These are phyloP conservation scores for Bos taurus DNA, from an alignment of 2,113 vertebrate species.

Conservation along the genomic window DNA sequence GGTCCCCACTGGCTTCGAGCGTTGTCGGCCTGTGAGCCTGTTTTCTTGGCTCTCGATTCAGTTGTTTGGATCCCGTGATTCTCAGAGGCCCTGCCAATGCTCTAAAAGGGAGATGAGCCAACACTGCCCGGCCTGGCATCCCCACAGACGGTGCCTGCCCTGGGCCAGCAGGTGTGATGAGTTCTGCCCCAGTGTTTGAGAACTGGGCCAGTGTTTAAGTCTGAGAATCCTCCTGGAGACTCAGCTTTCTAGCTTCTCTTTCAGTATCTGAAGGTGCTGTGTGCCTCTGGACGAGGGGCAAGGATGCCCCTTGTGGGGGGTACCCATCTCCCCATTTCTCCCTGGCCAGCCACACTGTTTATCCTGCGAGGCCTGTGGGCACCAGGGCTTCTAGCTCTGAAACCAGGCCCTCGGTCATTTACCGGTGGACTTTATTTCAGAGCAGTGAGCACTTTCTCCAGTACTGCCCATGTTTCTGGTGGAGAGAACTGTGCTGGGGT, in stretches of 20 bases:
- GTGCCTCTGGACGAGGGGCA: background rate
- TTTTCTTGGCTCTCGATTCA: background rate
- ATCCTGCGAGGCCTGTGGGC: background rate
- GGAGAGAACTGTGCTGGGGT: background rate
- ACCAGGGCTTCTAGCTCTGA: background rate
- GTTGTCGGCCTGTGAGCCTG: background rate
- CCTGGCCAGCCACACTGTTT: background rate
- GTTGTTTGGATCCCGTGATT: background rate
- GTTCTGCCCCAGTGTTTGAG: background rate
- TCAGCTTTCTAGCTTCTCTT: background rate
- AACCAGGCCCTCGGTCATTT: background rate
- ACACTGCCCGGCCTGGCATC: accelerated
- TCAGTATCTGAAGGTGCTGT: background rate
- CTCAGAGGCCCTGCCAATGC: background rate
- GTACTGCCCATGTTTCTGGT: accelerated
- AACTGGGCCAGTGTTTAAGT: background rate
- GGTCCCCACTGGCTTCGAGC: accelerated
- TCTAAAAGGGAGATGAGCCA: background rate
- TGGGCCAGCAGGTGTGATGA: background rate
- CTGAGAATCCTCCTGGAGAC: background rate
- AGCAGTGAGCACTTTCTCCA: background rate
- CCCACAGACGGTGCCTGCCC: background rate
- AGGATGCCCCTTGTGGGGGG: accelerated
- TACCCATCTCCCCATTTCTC: accelerated
- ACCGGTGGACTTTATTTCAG: background rate